phyloP scores from a whole-genome alignment of 1,140 invertebrate genomes.

The Drosophila orosa region DNA sequence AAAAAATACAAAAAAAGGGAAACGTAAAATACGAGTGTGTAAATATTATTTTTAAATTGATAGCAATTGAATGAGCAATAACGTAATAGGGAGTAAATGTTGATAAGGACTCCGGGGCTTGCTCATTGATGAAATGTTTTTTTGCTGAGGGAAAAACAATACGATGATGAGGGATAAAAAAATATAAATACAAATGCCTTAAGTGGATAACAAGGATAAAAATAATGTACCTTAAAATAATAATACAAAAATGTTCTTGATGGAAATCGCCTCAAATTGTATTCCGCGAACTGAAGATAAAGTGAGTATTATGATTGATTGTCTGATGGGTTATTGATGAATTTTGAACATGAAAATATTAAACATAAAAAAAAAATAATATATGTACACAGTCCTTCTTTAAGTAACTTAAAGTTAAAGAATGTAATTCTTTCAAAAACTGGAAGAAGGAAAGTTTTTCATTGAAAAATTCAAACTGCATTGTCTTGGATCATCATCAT shows the following conservation, averaged over 20 bases:
- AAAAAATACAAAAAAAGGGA: conserved; percentile 14
- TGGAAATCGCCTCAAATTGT: not conserved
- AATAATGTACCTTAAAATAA: conserved; percentile 8
- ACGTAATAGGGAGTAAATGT: conserved; percentile 65
- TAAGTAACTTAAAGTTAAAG: no score
- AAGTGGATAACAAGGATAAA: conserved; percentile 11
- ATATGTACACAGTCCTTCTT: no score
- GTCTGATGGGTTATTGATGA: not conserved
- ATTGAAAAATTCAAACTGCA: not conserved
- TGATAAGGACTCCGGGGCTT: conserved; percentile 10
- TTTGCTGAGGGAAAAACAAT: not conserved
- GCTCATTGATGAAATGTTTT: conserved; percentile 25
- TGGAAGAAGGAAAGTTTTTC: not conserved
- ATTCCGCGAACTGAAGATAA: not conserved
- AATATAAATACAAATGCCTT: conserved; percentile 5
- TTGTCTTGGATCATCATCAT: not conserved
- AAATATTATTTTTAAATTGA: conserved; percentile 80
- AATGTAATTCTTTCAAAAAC: not conserved
- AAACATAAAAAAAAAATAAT: not conserved
- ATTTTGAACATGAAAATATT: not conserved
- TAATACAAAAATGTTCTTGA: conserved; percentile 5
- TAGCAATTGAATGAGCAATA: conserved; percentile 74
- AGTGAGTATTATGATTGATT: not conserved
- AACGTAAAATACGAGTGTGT: conserved; percentile 60
- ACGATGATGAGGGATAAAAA: not conserved